Evolutionary conservation across 1,140 invertebrate genomes (phyloP).

Genomic region (Mactra quadrangularis): DNA sequence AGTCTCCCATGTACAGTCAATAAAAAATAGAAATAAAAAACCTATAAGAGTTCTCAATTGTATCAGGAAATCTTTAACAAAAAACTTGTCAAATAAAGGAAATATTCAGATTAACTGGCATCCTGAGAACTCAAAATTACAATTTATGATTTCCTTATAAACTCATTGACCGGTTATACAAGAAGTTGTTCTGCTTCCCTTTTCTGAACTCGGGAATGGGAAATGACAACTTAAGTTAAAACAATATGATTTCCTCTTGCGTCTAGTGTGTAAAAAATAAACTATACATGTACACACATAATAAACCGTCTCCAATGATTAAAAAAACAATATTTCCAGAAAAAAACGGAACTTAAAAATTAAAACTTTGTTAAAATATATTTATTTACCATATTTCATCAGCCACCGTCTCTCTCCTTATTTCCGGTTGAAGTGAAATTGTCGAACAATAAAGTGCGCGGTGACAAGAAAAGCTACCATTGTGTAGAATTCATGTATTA

Average conservation of each 20-base stretch:
- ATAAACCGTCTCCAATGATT: neutral
- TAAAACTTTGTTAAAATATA: constrained; percentile 3
- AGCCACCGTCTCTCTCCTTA: constrained; percentile 10
- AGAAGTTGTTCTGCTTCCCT: constrained; percentile 6
- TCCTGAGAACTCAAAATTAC: constrained; percentile 10
- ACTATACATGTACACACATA: neutral
- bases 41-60: constrained; percentile 12
- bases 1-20: too few relatives aligned
- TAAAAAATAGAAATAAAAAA: too few relatives aligned
- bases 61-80: constrained; percentile 40
- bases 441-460: constrained; percentile 33
- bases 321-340: neutral
- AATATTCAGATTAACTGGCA: constrained; percentile 24
- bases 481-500: constrained; percentile 25
- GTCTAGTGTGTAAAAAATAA: neutral
- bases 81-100: constrained; percentile 1
- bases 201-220: constrained; percentile 8
- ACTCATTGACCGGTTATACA: constrained; percentile 28
- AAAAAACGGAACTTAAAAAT: neutral
- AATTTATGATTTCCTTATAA: constrained; percentile 57
- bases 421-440: constrained; percentile 43
- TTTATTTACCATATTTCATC: constrained; percentile 27
- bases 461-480: constrained; percentile 10
- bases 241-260: constrained; percentile 24
- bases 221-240: constrained; percentile 49